Evolutionary conservation across 2,113 vertebrate genomes (phyloP).

Genomic region (Bucco capensis): DNA sequence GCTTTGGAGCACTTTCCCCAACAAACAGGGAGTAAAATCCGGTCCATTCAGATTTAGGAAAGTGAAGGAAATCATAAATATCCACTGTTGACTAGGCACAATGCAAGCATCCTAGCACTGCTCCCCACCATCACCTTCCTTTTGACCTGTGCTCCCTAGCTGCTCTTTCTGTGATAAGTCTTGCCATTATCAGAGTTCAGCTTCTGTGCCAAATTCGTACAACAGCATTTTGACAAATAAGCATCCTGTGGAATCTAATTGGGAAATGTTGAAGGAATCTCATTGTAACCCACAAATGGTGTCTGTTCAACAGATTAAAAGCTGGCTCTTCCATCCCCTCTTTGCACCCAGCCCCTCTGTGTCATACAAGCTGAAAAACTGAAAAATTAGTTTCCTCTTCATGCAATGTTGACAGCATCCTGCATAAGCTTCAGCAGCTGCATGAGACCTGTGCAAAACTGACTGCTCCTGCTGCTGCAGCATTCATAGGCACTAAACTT

Average conservation of each 20-base stretch:
- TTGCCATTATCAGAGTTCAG: not conserved
- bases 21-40: constrained; percentile 2
- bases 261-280: not conserved
- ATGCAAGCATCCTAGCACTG: not conserved
- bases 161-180: not conserved
- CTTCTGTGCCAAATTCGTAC: constrained; percentile 1
- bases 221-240: not conserved
- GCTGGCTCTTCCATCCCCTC: not conserved
- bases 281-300: not conserved
- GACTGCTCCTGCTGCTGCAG: accelerated
- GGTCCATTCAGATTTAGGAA: not conserved
- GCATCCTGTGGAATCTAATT: not conserved
- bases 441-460: accelerated
- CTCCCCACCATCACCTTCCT: not conserved
- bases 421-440: not conserved
- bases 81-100: not conserved
- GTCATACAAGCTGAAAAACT: not conserved
- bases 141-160: not conserved
- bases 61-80: constrained; percentile 12
- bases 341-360: accelerated
- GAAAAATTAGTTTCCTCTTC: not conserved
- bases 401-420: not conserved
- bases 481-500: not conserved
- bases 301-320: not conserved
- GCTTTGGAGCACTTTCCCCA: not conserved